phyloP scores from a whole-genome alignment of 2,888 invertebrate species.

The Petrolisthes cinctipes region DNA sequence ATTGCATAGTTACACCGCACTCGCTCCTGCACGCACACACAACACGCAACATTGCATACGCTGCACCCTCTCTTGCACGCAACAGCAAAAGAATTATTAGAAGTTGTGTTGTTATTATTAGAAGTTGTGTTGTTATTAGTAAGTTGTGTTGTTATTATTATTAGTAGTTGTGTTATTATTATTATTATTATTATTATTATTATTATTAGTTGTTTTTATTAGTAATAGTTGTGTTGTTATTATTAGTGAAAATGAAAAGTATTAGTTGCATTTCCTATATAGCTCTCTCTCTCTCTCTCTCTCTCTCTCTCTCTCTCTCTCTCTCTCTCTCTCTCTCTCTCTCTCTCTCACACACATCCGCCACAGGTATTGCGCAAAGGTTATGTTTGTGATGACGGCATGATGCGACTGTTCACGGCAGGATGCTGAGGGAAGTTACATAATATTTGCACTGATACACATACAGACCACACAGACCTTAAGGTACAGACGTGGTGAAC shows the following conservation, averaged over 20 bases:
- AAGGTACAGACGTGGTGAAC: background rate
- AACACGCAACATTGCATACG: too few species aligned
- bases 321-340: background rate
- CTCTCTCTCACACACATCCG: background rate
- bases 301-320: background rate
- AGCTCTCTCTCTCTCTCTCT: background rate
- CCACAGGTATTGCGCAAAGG: background rate
- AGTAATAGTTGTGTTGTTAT: background rate
- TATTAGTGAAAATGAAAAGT: too few species aligned
- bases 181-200: background rate
- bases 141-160: background rate
- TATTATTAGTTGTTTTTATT: background rate
- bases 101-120: too few species aligned
- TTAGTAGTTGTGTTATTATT: too few species aligned
- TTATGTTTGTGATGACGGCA: too few species aligned
- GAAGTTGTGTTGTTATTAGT: background rate
- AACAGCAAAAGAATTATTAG: too few species aligned
- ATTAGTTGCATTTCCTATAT: too few species aligned
- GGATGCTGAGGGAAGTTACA: background rate
- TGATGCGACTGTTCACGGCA: too few species aligned
- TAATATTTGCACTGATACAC: background rate
- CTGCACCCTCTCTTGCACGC: too few species aligned
- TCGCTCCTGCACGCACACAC: too few species aligned
- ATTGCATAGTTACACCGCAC: too few species aligned
- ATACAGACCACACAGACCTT: background rate